Conservation (phyloP, 1,140 invertebrate genomes). For the Sycophaga agraensis region DNA sequence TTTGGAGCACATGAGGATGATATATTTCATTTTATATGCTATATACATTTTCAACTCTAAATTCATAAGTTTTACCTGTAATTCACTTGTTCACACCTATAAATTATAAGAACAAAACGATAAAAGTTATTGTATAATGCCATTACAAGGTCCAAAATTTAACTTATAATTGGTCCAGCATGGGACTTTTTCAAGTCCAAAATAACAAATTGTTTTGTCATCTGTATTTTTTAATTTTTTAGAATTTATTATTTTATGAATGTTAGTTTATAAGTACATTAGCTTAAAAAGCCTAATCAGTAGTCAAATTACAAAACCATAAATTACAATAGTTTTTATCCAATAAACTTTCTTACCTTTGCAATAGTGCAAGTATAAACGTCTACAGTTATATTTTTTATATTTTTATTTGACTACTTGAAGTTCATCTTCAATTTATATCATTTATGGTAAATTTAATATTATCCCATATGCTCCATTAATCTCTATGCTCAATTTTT, state of each 20-base stretch:
- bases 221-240: slow-evolving; percentile 14
- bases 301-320: slow-evolving; percentile 8
- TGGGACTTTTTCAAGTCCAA: too few species aligned
- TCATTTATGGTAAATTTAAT: neutral
- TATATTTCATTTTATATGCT: slow-evolving; percentile 22
- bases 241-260: slow-evolving; percentile 23
- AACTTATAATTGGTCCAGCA: too few species aligned
- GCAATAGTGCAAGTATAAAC: neutral
- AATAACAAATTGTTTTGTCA: slow-evolving; percentile 1
- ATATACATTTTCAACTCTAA: slow-evolving; percentile 5
- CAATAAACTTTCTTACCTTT: too few species aligned
- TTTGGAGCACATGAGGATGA: slow-evolving; percentile 44
- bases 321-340: slow-evolving; percentile 6
- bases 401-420: slow-evolving; percentile 11
- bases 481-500: slow-evolving; percentile 9
- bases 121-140: neutral
- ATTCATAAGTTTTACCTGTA: too few species aligned
- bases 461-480: slow-evolving; percentile 44
- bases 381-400: slow-evolving; percentile 7
- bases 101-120: too few species aligned
- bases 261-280: slow-evolving; percentile 16
- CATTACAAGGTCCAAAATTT: too few species aligned
- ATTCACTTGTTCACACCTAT: too few species aligned
- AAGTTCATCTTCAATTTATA: slow-evolving; percentile 8
- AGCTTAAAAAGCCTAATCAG: slow-evolving; percentile 14